Conservation (phyloP, 2,113 vertebrate genomes). For the Myrmecophaga tridactyla region DNA sequence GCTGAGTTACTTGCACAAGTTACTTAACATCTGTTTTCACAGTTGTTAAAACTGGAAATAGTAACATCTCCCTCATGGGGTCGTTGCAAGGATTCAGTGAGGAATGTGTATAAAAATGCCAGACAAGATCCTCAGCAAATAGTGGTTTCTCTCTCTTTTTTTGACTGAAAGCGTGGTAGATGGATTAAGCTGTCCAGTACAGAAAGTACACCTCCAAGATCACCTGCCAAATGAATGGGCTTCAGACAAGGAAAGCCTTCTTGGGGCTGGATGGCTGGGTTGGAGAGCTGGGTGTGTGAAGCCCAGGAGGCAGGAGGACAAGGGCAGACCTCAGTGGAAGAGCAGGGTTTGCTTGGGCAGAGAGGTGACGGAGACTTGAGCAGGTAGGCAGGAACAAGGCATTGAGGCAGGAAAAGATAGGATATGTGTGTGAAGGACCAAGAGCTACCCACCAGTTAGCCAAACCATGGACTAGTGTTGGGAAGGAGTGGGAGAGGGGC, state of each 20-base stretch:
- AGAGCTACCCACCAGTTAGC: not conserved
- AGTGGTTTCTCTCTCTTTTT: not conserved
- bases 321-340: not conserved
- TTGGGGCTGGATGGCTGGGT: not conserved
- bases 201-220: too few relatives aligned
- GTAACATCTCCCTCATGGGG: too few relatives aligned
- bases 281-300: not conserved
- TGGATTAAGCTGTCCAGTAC: not conserved
- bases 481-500: not conserved
- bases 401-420: rapidly evolving
- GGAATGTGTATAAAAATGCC: not conserved
- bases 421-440: not conserved
- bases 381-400: not conserved
- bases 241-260: too few relatives aligned
- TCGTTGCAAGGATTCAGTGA: not conserved
- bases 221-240: rapidly evolving
- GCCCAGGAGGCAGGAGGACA: not conserved
- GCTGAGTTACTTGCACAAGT: not conserved
- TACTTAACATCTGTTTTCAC: not conserved
- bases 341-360: too few relatives aligned
- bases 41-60: not conserved
- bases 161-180: not conserved
- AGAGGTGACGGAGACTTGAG: too few relatives aligned
- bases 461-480: not conserved
- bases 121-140: not conserved